Conservation (phyloP, 2,113 vertebrate species). For the Pollachius pollachius region DNA sequence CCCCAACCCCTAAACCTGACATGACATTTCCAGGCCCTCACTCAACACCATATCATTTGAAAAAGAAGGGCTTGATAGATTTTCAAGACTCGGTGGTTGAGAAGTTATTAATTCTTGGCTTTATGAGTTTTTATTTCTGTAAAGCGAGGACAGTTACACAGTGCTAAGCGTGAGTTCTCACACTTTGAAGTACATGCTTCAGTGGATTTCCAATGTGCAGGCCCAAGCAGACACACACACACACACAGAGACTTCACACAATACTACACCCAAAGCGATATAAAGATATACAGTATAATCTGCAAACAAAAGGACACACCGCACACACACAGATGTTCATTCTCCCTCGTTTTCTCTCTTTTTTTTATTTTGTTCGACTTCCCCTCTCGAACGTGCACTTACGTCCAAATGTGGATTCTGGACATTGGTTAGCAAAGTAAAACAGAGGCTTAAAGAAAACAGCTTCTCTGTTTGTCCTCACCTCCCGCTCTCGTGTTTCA, state of each 20-base stretch:
- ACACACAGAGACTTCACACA: background rate
- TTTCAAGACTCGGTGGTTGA: constrained; percentile 79
- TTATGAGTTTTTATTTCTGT: constrained; percentile 40
- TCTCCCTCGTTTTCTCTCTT: constrained; percentile 4
- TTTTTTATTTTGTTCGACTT: constrained; percentile 27
- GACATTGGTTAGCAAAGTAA: constrained; percentile 59
- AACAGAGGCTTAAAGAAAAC: constrained; percentile 64
- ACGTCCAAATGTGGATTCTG: constrained; percentile 60
- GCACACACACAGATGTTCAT: no score
- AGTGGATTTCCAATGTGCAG: background rate
- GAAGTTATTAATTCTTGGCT: constrained; percentile 81
- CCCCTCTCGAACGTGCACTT: constrained; percentile 37
- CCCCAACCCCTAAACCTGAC: constrained; percentile 40
- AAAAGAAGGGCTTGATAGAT: constrained; percentile 69
- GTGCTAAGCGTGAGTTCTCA: background rate
- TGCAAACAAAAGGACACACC: no score
- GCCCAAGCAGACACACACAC: constrained; percentile 15
- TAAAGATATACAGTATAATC: no score
- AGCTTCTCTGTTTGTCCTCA: constrained; percentile 63
- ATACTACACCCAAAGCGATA: no score
- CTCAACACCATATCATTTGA: constrained; percentile 83
- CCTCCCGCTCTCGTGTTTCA: constrained; percentile 68
- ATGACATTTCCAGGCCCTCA: constrained; percentile 73
- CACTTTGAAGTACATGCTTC: background rate
- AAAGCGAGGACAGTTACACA: constrained; percentile 23